Base-by-base conservation (phyloP, 92 coral and sea anemone species). In the Parazoanthus darwini region DNA sequence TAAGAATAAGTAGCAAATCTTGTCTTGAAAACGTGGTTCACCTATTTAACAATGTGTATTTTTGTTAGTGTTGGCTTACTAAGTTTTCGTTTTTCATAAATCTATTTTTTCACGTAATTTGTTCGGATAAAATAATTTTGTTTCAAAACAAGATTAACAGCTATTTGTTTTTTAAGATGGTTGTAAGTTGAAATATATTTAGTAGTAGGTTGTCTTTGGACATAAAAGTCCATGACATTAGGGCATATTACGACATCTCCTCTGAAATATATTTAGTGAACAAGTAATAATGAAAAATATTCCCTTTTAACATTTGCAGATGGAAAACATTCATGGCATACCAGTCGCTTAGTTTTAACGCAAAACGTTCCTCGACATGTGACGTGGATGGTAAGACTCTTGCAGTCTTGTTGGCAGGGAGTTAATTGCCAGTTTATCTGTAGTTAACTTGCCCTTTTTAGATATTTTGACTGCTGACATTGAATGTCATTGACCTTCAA, bases 311-410 rank as follows among this genome's bases (percentile, higher is more conserved):
- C 80, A 42, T 76, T 89, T 93, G 54, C 90, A 95, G 98, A 81
- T 81, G 85, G 92, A 29, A 43, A 86, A 58, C 82, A 78, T 82
- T 87, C 81, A 33, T 93, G 91, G 89, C 87, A 89, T 80, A 81
- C 90, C 82, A 78, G 77, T 29, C 82, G 83, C 84, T 84, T 93
- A 7, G 81, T 93, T 44, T 78, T 95, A 54, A 95, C 98, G 44
- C 93, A 90, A 85, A 95, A 92, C 39, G 88, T 95, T 72, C 89
- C 93, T 8, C 87, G 98, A 81, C 86, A 88, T 89, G 93, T 91
- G 46, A 90, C 98, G 37, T 95, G 98, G 98, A 88, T 79, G 98
- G 98, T 93, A 90, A 80, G 91, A 13, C 23, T 42, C 50, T 43
- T 26, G 20, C 13, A 50, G 18, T 79, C 20, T 10, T 26, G 25